phyloP scores from a whole-genome alignment of 2,888 invertebrate genomes.

The Schizotus pectinicornis region DNA sequence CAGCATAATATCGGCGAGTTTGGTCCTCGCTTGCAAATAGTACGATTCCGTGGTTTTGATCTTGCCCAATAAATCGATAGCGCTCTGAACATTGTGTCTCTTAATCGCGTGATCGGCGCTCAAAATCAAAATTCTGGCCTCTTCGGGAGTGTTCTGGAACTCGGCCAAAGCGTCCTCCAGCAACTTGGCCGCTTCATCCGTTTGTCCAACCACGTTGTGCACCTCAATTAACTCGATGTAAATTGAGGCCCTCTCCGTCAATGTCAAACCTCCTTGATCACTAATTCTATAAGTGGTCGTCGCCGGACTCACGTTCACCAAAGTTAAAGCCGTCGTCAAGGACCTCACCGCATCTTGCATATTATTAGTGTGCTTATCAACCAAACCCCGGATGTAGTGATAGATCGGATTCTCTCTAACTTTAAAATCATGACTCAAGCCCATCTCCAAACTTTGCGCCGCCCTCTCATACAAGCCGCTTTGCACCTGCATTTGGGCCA shows the following conservation, averaged over 20 bases:
- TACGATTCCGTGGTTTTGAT: constrained; percentile 83
- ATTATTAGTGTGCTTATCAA: constrained; percentile 78
- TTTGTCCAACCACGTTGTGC: constrained; percentile 71
- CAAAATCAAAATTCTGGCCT: constrained; percentile 77
- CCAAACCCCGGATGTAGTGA: constrained; percentile 83
- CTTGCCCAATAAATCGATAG: constrained; percentile 78
- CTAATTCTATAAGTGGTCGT: constrained; percentile 52
- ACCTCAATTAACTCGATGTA: constrained; percentile 86
- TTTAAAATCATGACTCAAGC: constrained; percentile 90
- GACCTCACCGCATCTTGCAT: constrained; percentile 75
- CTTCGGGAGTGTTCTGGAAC: constrained; percentile 81
- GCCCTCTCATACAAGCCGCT: constrained; percentile 77
- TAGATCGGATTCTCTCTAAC: constrained; percentile 91
- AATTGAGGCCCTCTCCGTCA: constrained; percentile 83
- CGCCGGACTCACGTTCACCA: constrained; percentile 61
- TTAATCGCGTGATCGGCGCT: constrained; percentile 84
- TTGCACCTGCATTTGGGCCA: constrained; percentile 84
- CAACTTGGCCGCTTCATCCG: constrained; percentile 79
- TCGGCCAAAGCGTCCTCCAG: constrained; percentile 78
- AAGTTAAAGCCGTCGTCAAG: constrained; percentile 75
- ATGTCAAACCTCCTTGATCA: constrained; percentile 51
- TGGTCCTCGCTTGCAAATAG: constrained; percentile 79
- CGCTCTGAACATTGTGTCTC: constrained; percentile 81
- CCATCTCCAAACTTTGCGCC: constrained; percentile 85
- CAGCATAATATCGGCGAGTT: constrained; percentile 89